phyloP scores from a whole-genome alignment of 2,888 invertebrate genomes.

The Embidobia sp. region DNA sequence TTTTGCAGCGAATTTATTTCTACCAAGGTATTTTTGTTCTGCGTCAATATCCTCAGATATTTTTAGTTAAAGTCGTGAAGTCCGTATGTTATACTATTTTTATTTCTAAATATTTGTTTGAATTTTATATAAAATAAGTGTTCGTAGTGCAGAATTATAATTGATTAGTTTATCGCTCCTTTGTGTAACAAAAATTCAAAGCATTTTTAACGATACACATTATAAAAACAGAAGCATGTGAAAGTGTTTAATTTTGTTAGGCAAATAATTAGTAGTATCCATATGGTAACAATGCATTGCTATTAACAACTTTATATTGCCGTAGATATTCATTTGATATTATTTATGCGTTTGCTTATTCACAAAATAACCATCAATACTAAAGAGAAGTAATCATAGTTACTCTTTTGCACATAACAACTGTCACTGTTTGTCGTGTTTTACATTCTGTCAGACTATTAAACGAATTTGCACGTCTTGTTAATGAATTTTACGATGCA shows the following conservation, averaged over 20 bases:
- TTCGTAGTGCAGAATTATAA: no score
- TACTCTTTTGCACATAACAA: constrained; percentile 29
- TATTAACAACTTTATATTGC: constrained; percentile 36
- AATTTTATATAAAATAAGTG: no score
- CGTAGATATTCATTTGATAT: constrained; percentile 38
- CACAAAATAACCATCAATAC: constrained; percentile 37
- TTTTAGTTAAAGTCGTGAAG: no score
- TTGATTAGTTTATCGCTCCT: no score
- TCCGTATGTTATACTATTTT: no score
- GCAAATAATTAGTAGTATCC: constrained; percentile 13
- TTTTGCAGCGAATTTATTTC: no score
- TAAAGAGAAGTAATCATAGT: constrained; percentile 31
- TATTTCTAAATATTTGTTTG: no score
- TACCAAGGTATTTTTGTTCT: no score
- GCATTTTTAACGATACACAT: no score
- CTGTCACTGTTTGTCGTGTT: constrained; percentile 19
- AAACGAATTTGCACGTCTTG: constrained; percentile 21
- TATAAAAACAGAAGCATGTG: no score
- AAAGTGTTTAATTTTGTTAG: neutral
- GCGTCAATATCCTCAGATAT: no score
- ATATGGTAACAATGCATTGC: constrained; percentile 1
- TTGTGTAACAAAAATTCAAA: no score
- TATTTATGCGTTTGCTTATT: constrained; percentile 45
- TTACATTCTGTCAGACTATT: constrained; percentile 31
- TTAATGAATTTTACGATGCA: constrained; percentile 11